Conservation (phyloP, 2,113 vertebrate species). For the Lepus timidus region DNA sequence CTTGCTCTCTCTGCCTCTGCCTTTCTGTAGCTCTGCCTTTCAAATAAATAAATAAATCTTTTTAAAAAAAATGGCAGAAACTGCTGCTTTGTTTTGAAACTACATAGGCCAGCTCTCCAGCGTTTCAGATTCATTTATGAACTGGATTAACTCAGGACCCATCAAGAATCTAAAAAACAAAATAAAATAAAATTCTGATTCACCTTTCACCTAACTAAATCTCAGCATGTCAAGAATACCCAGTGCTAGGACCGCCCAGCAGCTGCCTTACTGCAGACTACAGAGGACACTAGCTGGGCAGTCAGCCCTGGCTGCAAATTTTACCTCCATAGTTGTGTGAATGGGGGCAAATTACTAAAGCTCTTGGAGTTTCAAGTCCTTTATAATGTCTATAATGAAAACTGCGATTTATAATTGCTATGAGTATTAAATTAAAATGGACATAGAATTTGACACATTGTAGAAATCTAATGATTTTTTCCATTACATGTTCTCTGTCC, state of each 20-base stretch:
- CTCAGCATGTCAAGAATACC: background rate
- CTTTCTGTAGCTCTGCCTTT: no score
- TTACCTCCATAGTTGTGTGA: background rate
- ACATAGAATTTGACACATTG: background rate
- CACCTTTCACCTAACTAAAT: conserved; percentile 3
- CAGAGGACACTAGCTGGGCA: background rate
- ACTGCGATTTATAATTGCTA: background rate
- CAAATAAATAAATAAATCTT: no score
- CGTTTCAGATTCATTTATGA: background rate
- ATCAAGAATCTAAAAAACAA: conserved; percentile 13
- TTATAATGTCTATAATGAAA: background rate
- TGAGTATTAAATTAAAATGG: background rate
- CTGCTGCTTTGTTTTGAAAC: background rate
- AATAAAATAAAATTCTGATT: conserved; percentile 27
- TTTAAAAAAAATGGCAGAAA: background rate
- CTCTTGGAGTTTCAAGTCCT: background rate
- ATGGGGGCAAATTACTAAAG: background rate
- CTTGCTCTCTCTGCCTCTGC: no score
- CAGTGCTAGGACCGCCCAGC: background rate
- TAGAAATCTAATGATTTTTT: background rate
- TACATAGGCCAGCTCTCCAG: background rate
- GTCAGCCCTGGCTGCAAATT: background rate
- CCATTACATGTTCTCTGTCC: background rate
- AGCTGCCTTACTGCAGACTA: background rate
- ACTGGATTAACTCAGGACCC: conserved; percentile 2